Percentiles rank a stretch among this genome's conserved stretches.
Conservation (phyloP, 2,797 vertebrate genomes). For the Peromyscus eremicus region DNA sequence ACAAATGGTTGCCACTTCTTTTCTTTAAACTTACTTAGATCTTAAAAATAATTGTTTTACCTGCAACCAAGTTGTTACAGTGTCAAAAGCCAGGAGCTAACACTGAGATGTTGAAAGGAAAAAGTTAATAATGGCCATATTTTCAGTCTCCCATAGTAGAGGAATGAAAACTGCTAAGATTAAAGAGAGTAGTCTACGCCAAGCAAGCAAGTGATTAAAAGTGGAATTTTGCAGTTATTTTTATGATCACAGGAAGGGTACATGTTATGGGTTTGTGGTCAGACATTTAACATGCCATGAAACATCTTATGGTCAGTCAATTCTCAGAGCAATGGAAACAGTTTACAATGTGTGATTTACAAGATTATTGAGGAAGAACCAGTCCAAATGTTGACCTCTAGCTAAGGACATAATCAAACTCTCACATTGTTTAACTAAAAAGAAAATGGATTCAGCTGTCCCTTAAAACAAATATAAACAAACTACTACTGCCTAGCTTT, state of each 20-base stretch:
- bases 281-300: not conserved
- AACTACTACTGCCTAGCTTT: not conserved
- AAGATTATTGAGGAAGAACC: not conserved
- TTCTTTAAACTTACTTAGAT: slow-evolving; percentile 1
- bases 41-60: slow-evolving; percentile 17
- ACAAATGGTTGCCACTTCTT: not conserved
- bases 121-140: not conserved
- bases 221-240: not conserved
- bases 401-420: not conserved
- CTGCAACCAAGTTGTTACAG: not conserved
- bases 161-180: not conserved
- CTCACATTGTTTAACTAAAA: not conserved
- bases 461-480: not conserved
- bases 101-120: not conserved
- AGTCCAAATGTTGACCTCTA: not conserved
- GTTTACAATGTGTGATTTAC: not conserved
- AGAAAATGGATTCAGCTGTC: not conserved
- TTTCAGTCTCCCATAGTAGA: not conserved
- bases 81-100: not conserved
- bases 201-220: not conserved
- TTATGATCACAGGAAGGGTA: not conserved
- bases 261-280: not conserved
- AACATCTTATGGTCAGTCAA: not conserved
- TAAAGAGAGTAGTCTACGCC: not conserved
- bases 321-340: not conserved